Conservation (phyloP, 2,888 invertebrate genomes). For the Corythucha ciliata region DNA sequence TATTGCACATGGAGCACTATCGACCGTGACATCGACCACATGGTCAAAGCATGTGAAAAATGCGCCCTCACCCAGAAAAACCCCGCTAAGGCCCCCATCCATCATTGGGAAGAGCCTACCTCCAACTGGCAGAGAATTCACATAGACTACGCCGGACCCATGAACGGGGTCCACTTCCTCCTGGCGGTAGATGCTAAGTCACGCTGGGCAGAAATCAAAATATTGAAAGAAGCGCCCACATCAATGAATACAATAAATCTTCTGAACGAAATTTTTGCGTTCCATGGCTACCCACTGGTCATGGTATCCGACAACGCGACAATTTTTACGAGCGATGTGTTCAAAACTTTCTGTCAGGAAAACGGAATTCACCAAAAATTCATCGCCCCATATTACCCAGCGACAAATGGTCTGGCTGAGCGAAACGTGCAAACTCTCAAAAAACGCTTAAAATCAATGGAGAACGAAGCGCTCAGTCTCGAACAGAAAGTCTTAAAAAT, state of each 20-base stretch:
- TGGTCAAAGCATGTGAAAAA: constrained; percentile 32
- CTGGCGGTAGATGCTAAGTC: constrained; percentile 35
- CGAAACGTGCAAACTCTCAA: constrained; percentile 27
- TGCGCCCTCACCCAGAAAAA: constrained; percentile 24
- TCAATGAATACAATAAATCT: constrained; percentile 21
- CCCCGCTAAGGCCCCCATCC: constrained; percentile 7
- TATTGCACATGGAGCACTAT: constrained; percentile 36
- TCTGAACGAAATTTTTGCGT: constrained; percentile 25
- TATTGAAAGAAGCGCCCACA: constrained; percentile 17
- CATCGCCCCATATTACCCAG: constrained; percentile 19
- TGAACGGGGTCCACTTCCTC: constrained; percentile 26
- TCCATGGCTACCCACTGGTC: constrained; percentile 20
- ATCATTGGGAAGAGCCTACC: constrained; percentile 11
- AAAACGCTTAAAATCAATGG: constrained; percentile 6
- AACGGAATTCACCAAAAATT: constrained; percentile 23
- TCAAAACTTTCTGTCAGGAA: constrained; percentile 21
- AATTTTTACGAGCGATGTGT: constrained; percentile 24
- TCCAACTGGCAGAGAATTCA: constrained; percentile 6
- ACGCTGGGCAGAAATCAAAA: constrained; percentile 32
- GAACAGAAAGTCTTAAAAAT: constrained; percentile 1
- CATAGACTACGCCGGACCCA: constrained; percentile 9
- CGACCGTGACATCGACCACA: constrained; percentile 34
- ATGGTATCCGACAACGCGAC: constrained; percentile 29
- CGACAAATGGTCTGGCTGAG: constrained; percentile 25
- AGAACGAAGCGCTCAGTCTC: not conserved